Evolutionary conservation across 2,113 vertebrate genomes (phyloP).

Genomic region (Apeltes quadracus): DNA sequence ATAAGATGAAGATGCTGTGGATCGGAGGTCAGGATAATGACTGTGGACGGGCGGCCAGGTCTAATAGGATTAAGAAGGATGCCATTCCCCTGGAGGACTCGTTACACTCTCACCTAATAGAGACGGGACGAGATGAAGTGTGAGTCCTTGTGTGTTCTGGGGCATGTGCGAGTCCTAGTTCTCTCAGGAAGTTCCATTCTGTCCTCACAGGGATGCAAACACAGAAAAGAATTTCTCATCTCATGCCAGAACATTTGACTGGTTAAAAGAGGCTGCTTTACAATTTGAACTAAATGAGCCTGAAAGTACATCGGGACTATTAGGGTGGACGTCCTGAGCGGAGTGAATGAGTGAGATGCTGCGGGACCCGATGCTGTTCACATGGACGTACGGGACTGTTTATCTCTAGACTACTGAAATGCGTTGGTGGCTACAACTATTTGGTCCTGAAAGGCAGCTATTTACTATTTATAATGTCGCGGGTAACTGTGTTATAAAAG

Average conservation of each 20-base stretch:
- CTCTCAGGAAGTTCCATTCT: not conserved
- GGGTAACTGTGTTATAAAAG: too few species aligned
- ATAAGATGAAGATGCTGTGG: slow-evolving; percentile 42
- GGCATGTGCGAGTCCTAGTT: not conserved
- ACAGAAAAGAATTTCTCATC: not conserved
- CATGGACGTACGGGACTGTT: too few species aligned
- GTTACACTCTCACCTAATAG: slow-evolving; percentile 70
- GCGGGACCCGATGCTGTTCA: too few species aligned
- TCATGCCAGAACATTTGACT: not conserved
- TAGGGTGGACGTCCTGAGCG: too few species aligned
- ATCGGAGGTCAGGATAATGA: slow-evolving; percentile 72
- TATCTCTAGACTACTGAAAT: too few species aligned
- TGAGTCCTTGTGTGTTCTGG: slow-evolving; percentile 32
- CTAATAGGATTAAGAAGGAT: slow-evolving; percentile 79
- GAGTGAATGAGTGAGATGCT: too few species aligned
- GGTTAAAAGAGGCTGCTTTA: not conserved
- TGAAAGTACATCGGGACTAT: too few species aligned
- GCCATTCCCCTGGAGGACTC: slow-evolving; percentile 70
- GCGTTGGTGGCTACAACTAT: too few species aligned
- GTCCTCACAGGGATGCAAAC: slow-evolving; percentile 11
- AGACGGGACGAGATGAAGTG: slow-evolving; percentile 45
- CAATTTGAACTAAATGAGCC: too few species aligned
- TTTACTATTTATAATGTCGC: too few species aligned
- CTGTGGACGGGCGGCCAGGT: slow-evolving; percentile 69
- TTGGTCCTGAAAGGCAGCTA: too few species aligned